phyloP scores from a whole-genome alignment of 2,888 invertebrate species.

The Ormyrus rosae region DNA sequence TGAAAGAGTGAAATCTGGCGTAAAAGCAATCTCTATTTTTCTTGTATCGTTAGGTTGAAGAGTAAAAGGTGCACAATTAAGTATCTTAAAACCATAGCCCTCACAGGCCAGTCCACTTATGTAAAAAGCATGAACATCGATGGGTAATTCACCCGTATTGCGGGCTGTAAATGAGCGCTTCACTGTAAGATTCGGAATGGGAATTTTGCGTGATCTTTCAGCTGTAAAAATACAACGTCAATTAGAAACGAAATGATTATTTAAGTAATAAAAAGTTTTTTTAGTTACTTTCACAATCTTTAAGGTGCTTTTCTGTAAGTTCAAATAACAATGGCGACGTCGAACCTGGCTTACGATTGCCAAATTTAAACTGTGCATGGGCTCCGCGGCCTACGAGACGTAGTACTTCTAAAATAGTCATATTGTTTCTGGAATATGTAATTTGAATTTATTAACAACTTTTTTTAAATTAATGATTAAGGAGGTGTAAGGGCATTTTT shows the following conservation, averaged over 20 bases:
- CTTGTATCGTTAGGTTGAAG: conserved; percentile 84
- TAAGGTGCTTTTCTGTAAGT: conserved; percentile 82
- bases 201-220: conserved; percentile 55
- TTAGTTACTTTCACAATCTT: conserved; percentile 78
- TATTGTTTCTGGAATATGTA: conserved; percentile 85
- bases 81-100: conserved; percentile 87
- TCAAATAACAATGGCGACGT: conserved; percentile 88
- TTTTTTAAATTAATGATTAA: too few relatives aligned
- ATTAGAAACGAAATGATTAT: conserved; percentile 10
- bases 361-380: conserved; percentile 90
- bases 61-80: conserved; percentile 85
- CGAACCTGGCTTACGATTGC: conserved; percentile 89
- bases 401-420: conserved; percentile 93
- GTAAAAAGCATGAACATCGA: conserved; percentile 82
- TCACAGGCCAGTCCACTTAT: conserved; percentile 84
- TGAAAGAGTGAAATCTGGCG: conserved; percentile 90
- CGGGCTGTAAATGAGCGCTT: conserved; percentile 89
- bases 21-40: conserved; percentile 90
- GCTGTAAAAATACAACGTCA: conserved; percentile 20
- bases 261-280: conserved; percentile 18
- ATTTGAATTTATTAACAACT: neutral
- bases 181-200: conserved; percentile 83
- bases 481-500: too few relatives aligned
- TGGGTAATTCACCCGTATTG: conserved; percentile 94
- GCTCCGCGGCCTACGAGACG: conserved; percentile 91